These are phyloP conservation scores for Cheilosia urbana DNA, from an alignment of 2,888 invertebrate genomes.

Conservation along the genomic window DNA sequence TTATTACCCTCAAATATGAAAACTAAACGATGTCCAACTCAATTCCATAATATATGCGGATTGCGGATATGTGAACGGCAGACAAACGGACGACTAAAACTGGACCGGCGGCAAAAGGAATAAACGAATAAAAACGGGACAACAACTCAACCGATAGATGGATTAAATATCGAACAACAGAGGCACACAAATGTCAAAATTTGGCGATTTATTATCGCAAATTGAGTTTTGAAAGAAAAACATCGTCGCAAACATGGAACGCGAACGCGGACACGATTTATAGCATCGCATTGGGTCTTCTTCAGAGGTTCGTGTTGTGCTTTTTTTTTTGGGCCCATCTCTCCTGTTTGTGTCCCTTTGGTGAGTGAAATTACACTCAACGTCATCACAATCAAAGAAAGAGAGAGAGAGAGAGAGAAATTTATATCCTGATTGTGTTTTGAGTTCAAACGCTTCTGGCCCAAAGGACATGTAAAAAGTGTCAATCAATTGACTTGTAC, in stretches of 20 bases:
- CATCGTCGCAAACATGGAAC: constrained; percentile 52
- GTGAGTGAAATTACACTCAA: constrained; percentile 63
- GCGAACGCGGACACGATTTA: constrained; percentile 67
- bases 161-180: constrained; percentile 70
- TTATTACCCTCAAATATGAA: constrained; percentile 65
- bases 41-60: constrained; percentile 64
- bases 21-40: constrained; percentile 58
- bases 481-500: constrained; percentile 73
- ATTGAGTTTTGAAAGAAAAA: constrained; percentile 74
- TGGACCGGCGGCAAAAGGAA: constrained; percentile 44
- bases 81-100: constrained; percentile 65
- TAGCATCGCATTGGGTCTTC: constrained; percentile 31
- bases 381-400: not conserved
- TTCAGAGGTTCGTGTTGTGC: constrained; percentile 9
- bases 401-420: constrained; percentile 32
- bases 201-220: constrained; percentile 75
- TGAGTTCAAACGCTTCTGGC: constrained; percentile 10
- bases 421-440: constrained; percentile 75
- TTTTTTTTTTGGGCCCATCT: not conserved
- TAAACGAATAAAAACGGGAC: constrained; percentile 25
- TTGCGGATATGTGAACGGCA: constrained; percentile 49
- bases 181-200: constrained; percentile 74
- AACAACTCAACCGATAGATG: constrained; percentile 63
- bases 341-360: constrained; percentile 28
- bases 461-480: constrained; percentile 69